A percentile compares a stretch with the other conserved stretches of the same genome.
Evolutionary conservation across 2,797 vertebrate genomes (phyloP).

Genomic region (Somateria mollissima): DNA sequence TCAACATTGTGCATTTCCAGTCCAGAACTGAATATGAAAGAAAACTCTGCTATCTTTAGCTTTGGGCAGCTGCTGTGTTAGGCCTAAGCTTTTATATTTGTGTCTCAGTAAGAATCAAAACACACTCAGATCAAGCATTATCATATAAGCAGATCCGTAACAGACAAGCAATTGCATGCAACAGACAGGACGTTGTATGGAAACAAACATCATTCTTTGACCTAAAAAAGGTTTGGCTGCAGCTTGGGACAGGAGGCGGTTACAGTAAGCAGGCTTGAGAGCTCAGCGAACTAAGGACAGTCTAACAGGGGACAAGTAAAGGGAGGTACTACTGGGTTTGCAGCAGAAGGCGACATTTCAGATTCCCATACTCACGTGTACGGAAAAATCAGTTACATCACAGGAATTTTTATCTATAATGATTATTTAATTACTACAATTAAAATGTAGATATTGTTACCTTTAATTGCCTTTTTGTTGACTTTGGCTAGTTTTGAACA

Average conservation of each 20-base stretch:
- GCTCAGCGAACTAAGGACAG: neutral
- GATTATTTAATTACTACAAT: neutral
- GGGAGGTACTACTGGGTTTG: too few relatives aligned
- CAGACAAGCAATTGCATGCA: neutral
- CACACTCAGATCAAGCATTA: neutral
- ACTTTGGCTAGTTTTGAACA: neutral
- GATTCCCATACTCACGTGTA: neutral
- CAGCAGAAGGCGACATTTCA: neutral
- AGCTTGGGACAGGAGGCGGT: neutral
- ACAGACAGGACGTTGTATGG: accelerated
- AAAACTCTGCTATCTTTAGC: neutral
- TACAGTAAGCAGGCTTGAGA: neutral
- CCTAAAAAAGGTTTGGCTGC: neutral
- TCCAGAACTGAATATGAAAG: neutral
- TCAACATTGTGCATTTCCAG: neutral
- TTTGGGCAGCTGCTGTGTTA: neutral
- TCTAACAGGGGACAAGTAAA: neutral
- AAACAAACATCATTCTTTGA: neutral
- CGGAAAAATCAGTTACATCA: neutral
- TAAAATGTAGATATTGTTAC: neutral
- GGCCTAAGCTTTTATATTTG: neutral
- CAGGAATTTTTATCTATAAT: neutral
- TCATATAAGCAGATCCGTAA: neutral
- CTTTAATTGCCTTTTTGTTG: neutral
- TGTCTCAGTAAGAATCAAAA: neutral